Base-by-base conservation (phyloP, 1,140 invertebrate genomes). In the Acromyrmex heyeri region DNA sequence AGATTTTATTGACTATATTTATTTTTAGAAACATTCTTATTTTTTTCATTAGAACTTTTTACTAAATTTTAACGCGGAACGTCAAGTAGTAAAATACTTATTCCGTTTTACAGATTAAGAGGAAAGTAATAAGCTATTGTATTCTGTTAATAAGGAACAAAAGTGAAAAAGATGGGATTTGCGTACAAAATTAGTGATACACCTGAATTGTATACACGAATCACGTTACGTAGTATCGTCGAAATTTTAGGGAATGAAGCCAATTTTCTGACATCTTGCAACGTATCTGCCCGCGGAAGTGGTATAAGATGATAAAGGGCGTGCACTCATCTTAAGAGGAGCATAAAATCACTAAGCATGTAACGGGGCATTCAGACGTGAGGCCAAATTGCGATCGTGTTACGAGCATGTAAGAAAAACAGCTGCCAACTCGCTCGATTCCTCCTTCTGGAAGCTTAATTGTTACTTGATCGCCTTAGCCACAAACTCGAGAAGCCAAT, bases 401-500 rank as follows among this genome's bases (percentile, higher is more conserved):
- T 92, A 92, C 91, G 59, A 48, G 73, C 78, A 82, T 75, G 70
- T 85, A 62, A 83, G 87, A 85, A 87, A 88, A 89, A 86, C 91
- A 92, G 89, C 91, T 91, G 91, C 87, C 88, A 87, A 83, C 87
- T 81, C 87, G 73, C 87, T 87, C 65, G 50, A 65, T 78, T 67
- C 69, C 62, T 24, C 61, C 55, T 67, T 61, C 30, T 87, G 85
- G 79, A 76, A 85, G 86, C 88, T 92, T 92, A 92, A 91, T 92
- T 89, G 89, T 92, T 87, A 92, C 72, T 86, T 90, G 88, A 91
- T 91, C 91, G 86, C 81, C 78, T 91, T 89, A 91, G 89, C 78
- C 85, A 69, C 81, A 85, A 88, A 91, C 89, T 86, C 85, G 6
- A 30, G 75, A 73, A 86, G 91, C 86, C 10, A 48, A 85, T 86